Evolutionary conservation across 2,113 vertebrate species (phyloP), one percentile per base, ranked within the genome.

Genomic region (Polypterus bichir): DNA sequence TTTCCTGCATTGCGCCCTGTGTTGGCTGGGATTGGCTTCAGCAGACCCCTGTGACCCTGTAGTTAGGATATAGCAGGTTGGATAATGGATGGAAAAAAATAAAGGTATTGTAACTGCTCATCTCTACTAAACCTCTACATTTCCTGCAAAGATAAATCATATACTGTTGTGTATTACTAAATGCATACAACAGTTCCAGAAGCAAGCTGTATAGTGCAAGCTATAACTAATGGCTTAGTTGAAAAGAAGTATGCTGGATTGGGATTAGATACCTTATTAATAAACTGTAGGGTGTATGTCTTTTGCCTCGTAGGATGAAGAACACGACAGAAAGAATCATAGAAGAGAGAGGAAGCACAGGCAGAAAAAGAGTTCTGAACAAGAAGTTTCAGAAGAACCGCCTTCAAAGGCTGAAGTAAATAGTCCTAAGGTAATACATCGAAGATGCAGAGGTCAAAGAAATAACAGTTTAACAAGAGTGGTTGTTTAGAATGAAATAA

Each of bases 401-500:
- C 56, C 51, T 8, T 8, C 51, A 52, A 10, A 52, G 6, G 11
- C 56, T 7, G 56, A 58, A 44, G 56, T 45, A 45, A 27, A 45
- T 5, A n/a, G 44, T 6, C 56, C 8, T 4, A 44, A 45, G 1
- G 65, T 69, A 11, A 64, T 27, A 48, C 66, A 61, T 44, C 47
- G 49, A 44, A 1, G 66, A 47, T 2, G 68, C 65, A 7, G 74
- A 71, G 6, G 81, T 74, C 54, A 71, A 27, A 60, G 76, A 44
- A 58, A 62, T 63, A 3, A 52, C 3, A 63, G 66, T 70, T 60
- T 9, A 67, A 76, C 88, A 92, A 94, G 68, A 44, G 73, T 59
- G 46, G 48, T 70, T 59, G 1, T 49, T 52, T 45, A 27, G 4
- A 49, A 3, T 6, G 48, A 7, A 60, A 58, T 7, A 7, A 45